A percentile compares a stretch with the other conserved stretches of the same genome.
Conservation (phyloP, 2,113 vertebrate genomes). For the Pseudonaja textilis region DNA sequence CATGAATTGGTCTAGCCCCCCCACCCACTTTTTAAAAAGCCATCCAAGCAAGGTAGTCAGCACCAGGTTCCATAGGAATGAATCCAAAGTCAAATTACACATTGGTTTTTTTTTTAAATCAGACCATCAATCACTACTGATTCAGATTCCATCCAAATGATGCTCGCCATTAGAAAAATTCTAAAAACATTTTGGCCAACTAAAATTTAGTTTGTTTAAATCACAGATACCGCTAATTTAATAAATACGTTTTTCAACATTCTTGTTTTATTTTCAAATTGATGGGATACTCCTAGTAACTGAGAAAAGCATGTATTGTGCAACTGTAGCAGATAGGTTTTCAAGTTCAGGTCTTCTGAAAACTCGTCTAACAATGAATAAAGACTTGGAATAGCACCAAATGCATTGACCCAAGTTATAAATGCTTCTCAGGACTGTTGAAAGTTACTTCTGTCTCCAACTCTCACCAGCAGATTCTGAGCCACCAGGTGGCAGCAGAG, state of each 20-base stretch:
- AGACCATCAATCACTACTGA: neutral
- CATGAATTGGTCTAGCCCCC: neutral
- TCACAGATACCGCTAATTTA: neutral
- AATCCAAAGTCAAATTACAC: too few relatives aligned
- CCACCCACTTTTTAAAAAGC: too few relatives aligned
- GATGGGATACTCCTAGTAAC: neutral
- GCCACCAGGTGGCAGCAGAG: conserved; percentile 27
- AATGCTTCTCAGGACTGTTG: neutral
- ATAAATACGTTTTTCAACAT: neutral
- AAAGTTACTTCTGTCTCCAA: neutral
- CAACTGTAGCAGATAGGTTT: neutral
- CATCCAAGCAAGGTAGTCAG: too few relatives aligned
- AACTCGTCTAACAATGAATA: neutral
- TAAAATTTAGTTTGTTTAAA: neutral
- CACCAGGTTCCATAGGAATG: too few relatives aligned
- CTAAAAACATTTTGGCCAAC: neutral
- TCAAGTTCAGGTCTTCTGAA: neutral
- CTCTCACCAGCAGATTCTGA: neutral
- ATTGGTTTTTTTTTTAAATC: too few relatives aligned
- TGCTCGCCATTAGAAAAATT: neutral
- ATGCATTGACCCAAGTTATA: neutral
- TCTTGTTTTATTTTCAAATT: neutral
- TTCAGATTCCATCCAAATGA: neutral
- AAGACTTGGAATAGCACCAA: neutral
- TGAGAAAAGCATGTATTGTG: neutral